Evolutionary conservation across 2,888 invertebrate species (phyloP).

Genomic region (Myopa testacea): DNA sequence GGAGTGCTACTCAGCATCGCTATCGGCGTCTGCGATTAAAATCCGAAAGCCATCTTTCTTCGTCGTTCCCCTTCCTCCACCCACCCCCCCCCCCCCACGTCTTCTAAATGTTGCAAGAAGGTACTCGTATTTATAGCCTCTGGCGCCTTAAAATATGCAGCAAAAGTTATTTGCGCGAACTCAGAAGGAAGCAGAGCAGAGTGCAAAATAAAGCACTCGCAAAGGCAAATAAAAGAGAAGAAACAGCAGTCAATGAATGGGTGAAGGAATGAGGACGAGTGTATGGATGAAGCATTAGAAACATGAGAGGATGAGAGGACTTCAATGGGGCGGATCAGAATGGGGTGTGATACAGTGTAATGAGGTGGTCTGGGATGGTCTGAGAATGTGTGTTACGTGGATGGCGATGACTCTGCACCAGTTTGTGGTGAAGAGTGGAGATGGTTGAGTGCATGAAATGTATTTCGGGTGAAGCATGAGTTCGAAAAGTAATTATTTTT

Average conservation of each 20-base stretch:
- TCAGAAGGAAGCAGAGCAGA: neutral
- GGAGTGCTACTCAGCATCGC: neutral
- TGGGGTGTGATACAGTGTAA: neutral
- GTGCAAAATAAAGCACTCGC: neutral
- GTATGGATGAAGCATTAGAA: neutral
- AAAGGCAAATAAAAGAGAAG: neutral
- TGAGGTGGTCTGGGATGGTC: no score
- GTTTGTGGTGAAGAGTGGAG: neutral
- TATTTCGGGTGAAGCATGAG: neutral
- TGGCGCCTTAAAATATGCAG: conserved; percentile 28
- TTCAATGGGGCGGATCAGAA: no score
- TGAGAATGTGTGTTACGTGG: neutral
- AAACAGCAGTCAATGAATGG: neutral
- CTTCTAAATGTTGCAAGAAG: neutral
- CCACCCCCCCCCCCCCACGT: neutral
- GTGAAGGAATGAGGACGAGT: neutral
- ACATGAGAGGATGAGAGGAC: neutral
- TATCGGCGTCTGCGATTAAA: neutral
- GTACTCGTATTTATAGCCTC: neutral
- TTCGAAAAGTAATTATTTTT: conserved; percentile 33
- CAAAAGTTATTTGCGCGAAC: neutral
- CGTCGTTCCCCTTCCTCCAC: neutral
- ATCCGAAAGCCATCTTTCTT: neutral
- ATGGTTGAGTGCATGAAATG: neutral
- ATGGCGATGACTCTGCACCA: neutral